phyloP scores from a whole-genome alignment of 2,113 vertebrate genomes.

The Halichoerus grypus region DNA sequence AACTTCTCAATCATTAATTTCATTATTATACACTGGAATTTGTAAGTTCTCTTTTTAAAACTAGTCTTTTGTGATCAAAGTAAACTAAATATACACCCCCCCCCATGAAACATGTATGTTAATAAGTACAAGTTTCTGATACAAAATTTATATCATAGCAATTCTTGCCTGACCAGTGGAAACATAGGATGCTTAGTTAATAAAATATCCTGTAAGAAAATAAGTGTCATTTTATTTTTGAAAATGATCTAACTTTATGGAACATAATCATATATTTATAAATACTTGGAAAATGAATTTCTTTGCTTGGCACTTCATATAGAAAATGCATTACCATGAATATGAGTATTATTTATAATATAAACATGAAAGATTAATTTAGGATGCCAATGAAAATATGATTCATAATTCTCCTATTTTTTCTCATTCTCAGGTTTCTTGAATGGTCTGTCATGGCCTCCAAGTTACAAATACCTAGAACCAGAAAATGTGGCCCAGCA shows the following conservation, averaged over 20 bases:
- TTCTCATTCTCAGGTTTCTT: slow-evolving; percentile 12
- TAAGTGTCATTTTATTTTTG: background rate
- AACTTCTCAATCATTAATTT: slow-evolving; percentile 1
- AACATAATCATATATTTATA: background rate
- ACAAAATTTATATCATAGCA: background rate
- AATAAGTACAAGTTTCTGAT: background rate
- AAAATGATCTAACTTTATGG: background rate
- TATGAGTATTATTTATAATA: background rate
- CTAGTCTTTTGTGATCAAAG: background rate
- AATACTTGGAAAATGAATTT: background rate
- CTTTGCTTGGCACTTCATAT: background rate
- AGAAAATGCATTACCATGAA: background rate
- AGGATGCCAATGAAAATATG: slow-evolving; percentile 29
- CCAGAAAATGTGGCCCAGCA: background rate
- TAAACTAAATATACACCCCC: background rate
- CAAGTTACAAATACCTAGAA: background rate
- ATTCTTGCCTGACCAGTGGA: slow-evolving; percentile 1
- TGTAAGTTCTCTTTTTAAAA: slow-evolving; percentile 21
- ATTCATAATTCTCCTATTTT: background rate
- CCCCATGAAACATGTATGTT: background rate
- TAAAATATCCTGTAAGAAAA: slow-evolving; percentile 49
- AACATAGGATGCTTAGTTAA: background rate
- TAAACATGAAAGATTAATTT: slow-evolving; percentile 22
- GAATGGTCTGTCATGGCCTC: background rate
- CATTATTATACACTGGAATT: background rate